A percentile compares a stretch with the other conserved stretches of the same genome.
Conservation (phyloP, 2,888 invertebrate genomes). For the Desoria tigrina region DNA sequence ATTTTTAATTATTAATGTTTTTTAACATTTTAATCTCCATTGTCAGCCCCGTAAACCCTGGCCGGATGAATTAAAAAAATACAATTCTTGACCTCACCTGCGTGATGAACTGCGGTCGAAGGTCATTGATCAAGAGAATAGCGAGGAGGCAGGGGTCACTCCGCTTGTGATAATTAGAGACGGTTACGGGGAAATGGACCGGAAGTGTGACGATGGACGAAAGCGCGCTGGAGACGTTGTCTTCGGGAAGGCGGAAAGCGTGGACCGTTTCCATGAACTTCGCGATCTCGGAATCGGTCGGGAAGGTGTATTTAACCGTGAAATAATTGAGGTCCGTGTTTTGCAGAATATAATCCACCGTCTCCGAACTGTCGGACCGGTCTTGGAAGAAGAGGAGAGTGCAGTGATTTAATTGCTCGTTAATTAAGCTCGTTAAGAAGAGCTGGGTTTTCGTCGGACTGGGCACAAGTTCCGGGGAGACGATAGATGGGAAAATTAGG, state of each 20-base stretch:
- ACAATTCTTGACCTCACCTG: too few relatives aligned
- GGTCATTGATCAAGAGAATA: slow-evolving; percentile 30
- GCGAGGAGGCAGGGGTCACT: slow-evolving; percentile 28
- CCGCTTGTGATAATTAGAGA: slow-evolving; percentile 26
- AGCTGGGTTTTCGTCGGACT: neutral
- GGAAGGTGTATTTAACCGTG: slow-evolving; percentile 12
- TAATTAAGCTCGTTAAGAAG: neutral
- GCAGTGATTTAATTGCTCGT: slow-evolving; percentile 16
- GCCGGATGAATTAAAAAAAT: too few relatives aligned
- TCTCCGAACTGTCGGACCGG: slow-evolving; percentile 27
- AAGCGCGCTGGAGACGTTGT: slow-evolving; percentile 13
- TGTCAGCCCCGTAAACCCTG: too few relatives aligned
- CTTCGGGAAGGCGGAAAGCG: neutral
- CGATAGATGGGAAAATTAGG: too few relatives aligned
- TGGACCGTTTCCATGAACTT: neutral
- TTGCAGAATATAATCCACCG: slow-evolving; percentile 21
- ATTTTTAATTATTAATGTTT: too few relatives aligned
- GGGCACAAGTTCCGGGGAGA: too few relatives aligned
- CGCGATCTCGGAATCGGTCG: neutral
- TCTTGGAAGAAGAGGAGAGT: slow-evolving; percentile 33
- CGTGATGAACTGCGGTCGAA: slow-evolving; percentile 24
- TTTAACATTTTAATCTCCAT: too few relatives aligned
- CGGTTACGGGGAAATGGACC: slow-evolving; percentile 21
- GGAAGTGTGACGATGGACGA: slow-evolving; percentile 9
- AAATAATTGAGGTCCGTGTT: slow-evolving; percentile 8